These are phyloP conservation scores for Anguilla megastoma DNA, from an alignment of 2,797 vertebrate species.

Conservation along the genomic window DNA sequence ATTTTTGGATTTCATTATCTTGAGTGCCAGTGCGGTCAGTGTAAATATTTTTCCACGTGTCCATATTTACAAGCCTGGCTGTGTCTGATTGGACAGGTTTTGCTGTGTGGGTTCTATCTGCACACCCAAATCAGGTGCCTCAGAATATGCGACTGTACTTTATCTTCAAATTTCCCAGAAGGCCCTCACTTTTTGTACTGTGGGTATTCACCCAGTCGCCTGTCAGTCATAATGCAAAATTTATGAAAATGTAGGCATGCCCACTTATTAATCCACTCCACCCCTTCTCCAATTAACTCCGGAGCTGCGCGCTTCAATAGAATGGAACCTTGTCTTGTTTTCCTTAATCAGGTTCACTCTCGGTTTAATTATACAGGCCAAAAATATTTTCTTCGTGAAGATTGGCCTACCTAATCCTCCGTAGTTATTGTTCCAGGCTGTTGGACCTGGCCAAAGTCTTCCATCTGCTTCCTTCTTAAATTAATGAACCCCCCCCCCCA, in stretches of 20 bases:
- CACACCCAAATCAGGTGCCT: not conserved
- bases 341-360: not conserved
- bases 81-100: not conserved
- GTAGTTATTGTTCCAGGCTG: slow-evolving; percentile 8
- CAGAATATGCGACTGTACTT: not conserved
- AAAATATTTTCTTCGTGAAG: not conserved
- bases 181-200: not conserved
- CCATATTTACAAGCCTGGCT: not conserved
- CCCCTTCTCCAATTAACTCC: not conserved
- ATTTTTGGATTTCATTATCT: not conserved
- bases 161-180: not conserved
- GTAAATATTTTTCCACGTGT: not conserved
- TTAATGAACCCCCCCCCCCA: not conserved
- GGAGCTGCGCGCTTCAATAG: not conserved
- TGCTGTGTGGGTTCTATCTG: not conserved
- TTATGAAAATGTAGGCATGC: not conserved
- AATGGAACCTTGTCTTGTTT: not conserved
- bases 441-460: not conserved
- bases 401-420: not conserved
- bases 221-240: not conserved
- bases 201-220: not conserved
- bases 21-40: not conserved
- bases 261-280: not conserved
- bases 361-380: not conserved
- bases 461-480: slow-evolving; percentile 14